phyloP scores from a whole-genome alignment of 2,113 vertebrate genomes.

The Callipepla squamata region DNA sequence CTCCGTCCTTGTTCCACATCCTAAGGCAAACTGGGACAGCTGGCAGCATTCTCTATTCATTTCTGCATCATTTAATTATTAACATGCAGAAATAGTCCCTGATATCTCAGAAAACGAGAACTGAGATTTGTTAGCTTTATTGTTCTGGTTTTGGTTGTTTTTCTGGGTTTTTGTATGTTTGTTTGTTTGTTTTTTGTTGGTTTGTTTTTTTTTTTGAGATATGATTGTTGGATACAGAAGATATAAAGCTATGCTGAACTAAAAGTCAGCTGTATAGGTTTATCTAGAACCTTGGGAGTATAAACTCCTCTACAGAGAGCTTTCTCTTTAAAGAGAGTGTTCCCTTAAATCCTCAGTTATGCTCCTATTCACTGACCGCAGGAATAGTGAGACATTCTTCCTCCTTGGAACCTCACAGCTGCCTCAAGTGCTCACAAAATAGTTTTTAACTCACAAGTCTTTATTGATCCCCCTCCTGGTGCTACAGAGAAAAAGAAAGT shows the following conservation, averaged over 20 bases:
- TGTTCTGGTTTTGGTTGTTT: not conserved
- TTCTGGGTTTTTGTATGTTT: too few species aligned
- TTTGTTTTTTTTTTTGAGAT: not conserved
- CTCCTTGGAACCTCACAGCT: not conserved
- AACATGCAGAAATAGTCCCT: not conserved
- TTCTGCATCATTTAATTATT: not conserved
- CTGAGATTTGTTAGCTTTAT: not conserved
- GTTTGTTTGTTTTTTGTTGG: too few species aligned
- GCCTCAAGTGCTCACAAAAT: not conserved
- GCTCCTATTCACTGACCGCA: not conserved
- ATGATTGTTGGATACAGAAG: not conserved
- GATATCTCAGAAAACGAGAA: not conserved
- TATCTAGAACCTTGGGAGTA: not conserved
- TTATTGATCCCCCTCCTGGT: not conserved
- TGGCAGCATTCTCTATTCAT: not conserved
- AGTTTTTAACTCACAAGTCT: not conserved
- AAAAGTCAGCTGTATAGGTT: not conserved
- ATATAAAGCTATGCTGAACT: not conserved
- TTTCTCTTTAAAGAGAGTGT: not conserved
- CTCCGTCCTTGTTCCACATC: not conserved
- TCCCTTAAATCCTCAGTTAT: not conserved
- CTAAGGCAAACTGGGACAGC: accelerated
- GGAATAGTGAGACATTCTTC: not conserved
- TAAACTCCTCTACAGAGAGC: not conserved
- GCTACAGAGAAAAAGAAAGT: not conserved